Base-by-base conservation (phyloP, 2,113 vertebrate genomes). In the Propithecus coquereli region DNA sequence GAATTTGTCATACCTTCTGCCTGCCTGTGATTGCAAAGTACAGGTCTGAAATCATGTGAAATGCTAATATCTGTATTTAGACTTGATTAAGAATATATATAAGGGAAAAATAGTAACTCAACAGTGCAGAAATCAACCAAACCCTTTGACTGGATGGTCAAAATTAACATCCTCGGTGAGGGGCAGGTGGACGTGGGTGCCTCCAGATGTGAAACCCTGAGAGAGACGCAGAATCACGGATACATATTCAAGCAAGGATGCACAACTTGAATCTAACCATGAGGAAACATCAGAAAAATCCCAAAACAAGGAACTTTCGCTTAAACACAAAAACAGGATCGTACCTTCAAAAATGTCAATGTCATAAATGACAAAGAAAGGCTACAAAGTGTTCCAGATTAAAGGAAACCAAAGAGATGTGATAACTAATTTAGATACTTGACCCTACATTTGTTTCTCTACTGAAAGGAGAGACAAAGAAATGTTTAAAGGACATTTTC, bases 281-380 rank as follows among this genome's bases (percentile, higher is more conserved):
- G 32, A 93, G 20, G 50, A 93, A 92, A 84, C 13, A 50, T 40
- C 13, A 73, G 8, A 66, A 17, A 23, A 71, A 52, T 23, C 65
- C 34, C 32, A 9, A 91, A 96, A 92, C 82, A 40, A 91, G 32
- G 9, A 97, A 73, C 5, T 80, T 63, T 85, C 76, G 52, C 43
- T 54, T 52, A 95, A 59, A 87, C n/a, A 57, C n/a, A 73, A 81
- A 77, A 57, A 65, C 16, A 18, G 30, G 5, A 74, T 30, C 65
- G 5, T 50, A 68, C 37, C 45, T 94, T 86, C 61, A 82, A 95
- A 96, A 50, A 52, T 68, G 22, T 34, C n/a, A 52, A 12, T 83
- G 63, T 89, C 37, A 47, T n/a, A 84, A 87, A 61, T 45, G 68
- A 87, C 54, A 71, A 83, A 91, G 32, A 45, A 89, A 86, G 4